Conservation (phyloP, 1,140 invertebrate species). For the Meloidogyne exigua region DNA sequence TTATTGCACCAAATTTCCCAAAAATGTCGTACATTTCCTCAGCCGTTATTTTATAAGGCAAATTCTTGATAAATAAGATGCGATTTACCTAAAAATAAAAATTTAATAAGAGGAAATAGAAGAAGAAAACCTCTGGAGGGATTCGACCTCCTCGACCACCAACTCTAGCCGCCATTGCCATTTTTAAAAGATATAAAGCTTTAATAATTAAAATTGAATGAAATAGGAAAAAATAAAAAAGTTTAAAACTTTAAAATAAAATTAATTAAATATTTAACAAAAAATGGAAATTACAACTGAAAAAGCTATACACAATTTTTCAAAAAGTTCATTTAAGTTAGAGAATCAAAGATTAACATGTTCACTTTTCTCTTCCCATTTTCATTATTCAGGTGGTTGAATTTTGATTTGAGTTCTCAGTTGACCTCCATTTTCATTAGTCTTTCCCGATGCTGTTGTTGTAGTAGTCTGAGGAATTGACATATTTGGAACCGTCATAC, state of each 20-base stretch:
- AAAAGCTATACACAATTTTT: too few relatives aligned
- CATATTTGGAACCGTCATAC: conserved; percentile 1
- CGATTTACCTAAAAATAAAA: conserved; percentile 77
- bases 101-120: neutral
- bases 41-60: conserved; percentile 98
- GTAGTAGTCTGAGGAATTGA: neutral
- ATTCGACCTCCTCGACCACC: conserved; percentile 66
- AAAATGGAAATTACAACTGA: too few relatives aligned
- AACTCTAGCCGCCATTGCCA: conserved; percentile 56
- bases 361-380: neutral
- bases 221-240: too few relatives aligned
- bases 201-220: too few relatives aligned
- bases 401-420: conserved; percentile 11
- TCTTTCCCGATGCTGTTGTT: neutral
- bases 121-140: conserved; percentile 77
- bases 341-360: too few relatives aligned
- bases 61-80: conserved; percentile 91
- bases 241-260: too few relatives aligned
- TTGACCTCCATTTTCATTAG: neutral
- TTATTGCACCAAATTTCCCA: conserved; percentile 97
- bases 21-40: conserved; percentile 99
- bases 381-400: conserved; percentile 6
- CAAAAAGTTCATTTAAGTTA: too few relatives aligned
- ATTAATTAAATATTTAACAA: too few relatives aligned
- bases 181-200: conserved; percentile 35